Percentiles rank a stretch among this genome's conserved stretches.
phyloP scores from a whole-genome alignment of 2,888 invertebrate species.

The Drosophila dives region DNA sequence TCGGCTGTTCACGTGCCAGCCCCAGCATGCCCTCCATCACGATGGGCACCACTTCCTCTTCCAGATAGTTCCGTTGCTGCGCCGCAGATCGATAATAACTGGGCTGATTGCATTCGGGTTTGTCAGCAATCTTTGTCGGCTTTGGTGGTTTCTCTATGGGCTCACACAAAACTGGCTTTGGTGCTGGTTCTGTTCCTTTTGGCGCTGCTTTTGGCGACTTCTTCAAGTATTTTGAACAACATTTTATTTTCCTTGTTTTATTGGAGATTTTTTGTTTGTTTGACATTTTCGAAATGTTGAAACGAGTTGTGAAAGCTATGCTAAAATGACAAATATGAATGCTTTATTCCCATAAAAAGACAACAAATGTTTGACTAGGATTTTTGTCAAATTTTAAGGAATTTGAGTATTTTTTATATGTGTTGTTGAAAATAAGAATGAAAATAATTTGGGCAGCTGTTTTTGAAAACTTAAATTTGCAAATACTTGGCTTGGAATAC shows the following conservation, averaged over 20 bases:
- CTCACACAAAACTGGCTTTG: constrained; percentile 8
- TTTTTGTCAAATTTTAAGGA: too few species aligned
- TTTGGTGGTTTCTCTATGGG: constrained; percentile 30
- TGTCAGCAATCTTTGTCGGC: background rate
- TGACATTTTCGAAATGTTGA: constrained; percentile 37
- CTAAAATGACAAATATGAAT: background rate
- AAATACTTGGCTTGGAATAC: background rate
- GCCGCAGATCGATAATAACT: constrained; percentile 10
- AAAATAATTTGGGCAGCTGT: background rate
- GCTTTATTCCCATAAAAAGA: background rate
- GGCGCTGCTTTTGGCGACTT: background rate
- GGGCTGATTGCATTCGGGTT: background rate
- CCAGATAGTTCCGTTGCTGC: constrained; percentile 45
- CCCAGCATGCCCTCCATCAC: constrained; percentile 68
- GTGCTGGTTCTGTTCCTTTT: background rate
- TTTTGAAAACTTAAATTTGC: background rate
- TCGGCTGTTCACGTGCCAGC: constrained; percentile 59
- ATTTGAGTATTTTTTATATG: too few species aligned
- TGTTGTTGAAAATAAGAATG: too few species aligned
- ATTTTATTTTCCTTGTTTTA: constrained; percentile 18
- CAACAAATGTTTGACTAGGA: background rate
- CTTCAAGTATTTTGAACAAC: constrained; percentile 28
- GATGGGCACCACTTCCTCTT: constrained; percentile 59
- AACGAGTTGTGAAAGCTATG: background rate
- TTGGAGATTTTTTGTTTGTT: background rate